Conservation (phyloP, 2,888 invertebrate genomes). For the Stenolophus ochropezus region DNA sequence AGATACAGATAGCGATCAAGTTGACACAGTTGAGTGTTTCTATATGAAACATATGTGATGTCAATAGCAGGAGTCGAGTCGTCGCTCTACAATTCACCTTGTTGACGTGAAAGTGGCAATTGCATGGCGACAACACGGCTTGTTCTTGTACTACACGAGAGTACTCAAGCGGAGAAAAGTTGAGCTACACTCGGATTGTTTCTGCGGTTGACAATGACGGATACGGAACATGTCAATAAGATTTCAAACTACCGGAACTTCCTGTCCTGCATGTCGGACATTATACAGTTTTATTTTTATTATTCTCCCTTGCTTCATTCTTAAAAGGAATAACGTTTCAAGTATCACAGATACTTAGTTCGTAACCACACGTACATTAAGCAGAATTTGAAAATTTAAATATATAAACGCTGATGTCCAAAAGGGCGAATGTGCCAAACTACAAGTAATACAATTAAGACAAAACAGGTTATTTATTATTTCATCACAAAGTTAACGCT, state of each 20-base stretch:
- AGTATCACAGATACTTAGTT: too few relatives aligned
- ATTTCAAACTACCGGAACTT: neutral
- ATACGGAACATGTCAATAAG: neutral
- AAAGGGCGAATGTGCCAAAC: too few relatives aligned
- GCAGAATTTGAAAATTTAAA: too few relatives aligned
- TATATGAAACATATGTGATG: neutral
- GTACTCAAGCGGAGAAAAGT: conserved; percentile 1
- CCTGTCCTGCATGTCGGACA: neutral
- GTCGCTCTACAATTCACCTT: neutral
- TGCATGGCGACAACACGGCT: conserved; percentile 16
- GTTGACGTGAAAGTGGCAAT: conserved; percentile 20
- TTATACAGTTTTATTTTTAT: neutral
- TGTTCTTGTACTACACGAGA: conserved; percentile 11
- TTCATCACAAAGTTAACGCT: too few relatives aligned
- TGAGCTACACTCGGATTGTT: conserved; percentile 14
- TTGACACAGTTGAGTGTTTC: neutral
- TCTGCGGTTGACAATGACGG: neutral
- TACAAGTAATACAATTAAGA: too few relatives aligned
- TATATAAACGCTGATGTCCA: too few relatives aligned
- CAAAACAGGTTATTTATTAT: too few relatives aligned
- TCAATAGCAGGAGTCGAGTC: conserved; percentile 6
- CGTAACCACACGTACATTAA: too few relatives aligned
- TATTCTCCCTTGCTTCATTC: too few relatives aligned
- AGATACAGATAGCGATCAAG: neutral
- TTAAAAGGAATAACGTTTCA: too few relatives aligned